Evolutionary conservation across 1,140 invertebrate species (phyloP), one percentile per base, ranked within the genome.

Genomic region (Oedothorax gibbosus): DNA sequence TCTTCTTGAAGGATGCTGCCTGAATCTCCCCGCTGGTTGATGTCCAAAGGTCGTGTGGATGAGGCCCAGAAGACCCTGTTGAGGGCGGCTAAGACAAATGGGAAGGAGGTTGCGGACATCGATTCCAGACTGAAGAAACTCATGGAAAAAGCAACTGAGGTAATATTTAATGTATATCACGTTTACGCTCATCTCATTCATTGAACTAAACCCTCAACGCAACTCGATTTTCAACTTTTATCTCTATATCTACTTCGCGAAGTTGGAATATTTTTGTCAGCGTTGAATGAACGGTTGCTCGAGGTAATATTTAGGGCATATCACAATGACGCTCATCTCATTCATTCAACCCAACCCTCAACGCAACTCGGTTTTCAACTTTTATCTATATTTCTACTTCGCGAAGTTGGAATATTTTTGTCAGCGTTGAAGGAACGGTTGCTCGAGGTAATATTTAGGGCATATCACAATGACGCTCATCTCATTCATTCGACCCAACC

Each of bases 11-110:
- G 91, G 95, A 89, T 95, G 0, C 90, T 96, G 21, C 95, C 95
- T 3, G 95, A 96, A 92, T 96, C 95, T 7, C 95, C 95, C 12
- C 92, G 95, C 87, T 97, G 95, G 95, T 90, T 96, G 49, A 89
- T 96, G 57, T 93, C 94, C 49, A 93, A 95, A 89, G 94, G 95
- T 72, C 92, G 92, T 87, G 91, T 92, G 4, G 91, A 93, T 66
- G 93, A 95, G 91, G 94, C 95, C 0, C 92, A 93, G 86, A 89
- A 89, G 64, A 93, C 95, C 77, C 89, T 97, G 69, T 90, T 93
- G 88, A 91, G 91, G 87, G 95, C 94, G 7, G 94, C 95, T 93
- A 51, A 91, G 92, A 4, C 91, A 93, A 96, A 96, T 88, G 92
- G 92, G 0, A 76, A 65, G 20, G 50, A 76, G 15, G 7, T 66